Evolutionary conservation across 2,888 invertebrate genomes (phyloP).

Genomic region (Chloromyia formosa): DNA sequence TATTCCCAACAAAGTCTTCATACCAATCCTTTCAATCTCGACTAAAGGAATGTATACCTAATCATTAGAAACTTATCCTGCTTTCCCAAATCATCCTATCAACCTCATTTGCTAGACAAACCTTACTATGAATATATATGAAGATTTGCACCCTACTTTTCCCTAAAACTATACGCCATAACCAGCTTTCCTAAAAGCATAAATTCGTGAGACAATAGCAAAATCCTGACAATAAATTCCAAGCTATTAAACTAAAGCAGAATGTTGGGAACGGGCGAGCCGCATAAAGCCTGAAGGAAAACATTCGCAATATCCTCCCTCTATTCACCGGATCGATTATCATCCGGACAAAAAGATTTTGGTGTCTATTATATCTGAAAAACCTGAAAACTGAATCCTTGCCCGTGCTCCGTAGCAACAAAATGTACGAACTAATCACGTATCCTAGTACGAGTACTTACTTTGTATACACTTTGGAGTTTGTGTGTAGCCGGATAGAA

Average conservation of each 20-base stretch:
- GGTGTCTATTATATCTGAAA: neutral
- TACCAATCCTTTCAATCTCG: no score
- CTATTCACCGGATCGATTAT: conserved; percentile 42
- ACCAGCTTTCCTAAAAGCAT: neutral
- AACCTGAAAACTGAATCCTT: neutral
- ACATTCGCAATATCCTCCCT: conserved; percentile 35
- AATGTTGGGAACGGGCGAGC: conserved; percentile 13
- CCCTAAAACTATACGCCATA: no score
- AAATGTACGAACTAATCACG: conserved; percentile 15
- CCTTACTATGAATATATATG: no score
- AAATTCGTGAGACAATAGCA: conserved; percentile 15
- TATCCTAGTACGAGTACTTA: neutral
- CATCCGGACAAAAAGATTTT: conserved; percentile 43
- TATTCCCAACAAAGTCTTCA: no score
- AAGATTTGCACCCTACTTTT: no score
- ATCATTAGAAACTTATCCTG: no score
- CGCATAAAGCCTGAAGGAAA: conserved; percentile 44
- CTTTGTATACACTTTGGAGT: conserved; percentile 4
- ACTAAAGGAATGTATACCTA: no score
- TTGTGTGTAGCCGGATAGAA: neutral
- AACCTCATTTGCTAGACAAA: no score
- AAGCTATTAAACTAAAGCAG: conserved; percentile 46
- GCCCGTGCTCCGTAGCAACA: neutral
- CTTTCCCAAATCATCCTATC: no score
- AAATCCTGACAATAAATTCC: conserved; percentile 47